Percentiles rank a stretch among this genome's conserved stretches.
These are phyloP conservation scores for Panzeria rudis DNA, from an alignment of 2,888 invertebrate genomes.

Conservation along the genomic window DNA sequence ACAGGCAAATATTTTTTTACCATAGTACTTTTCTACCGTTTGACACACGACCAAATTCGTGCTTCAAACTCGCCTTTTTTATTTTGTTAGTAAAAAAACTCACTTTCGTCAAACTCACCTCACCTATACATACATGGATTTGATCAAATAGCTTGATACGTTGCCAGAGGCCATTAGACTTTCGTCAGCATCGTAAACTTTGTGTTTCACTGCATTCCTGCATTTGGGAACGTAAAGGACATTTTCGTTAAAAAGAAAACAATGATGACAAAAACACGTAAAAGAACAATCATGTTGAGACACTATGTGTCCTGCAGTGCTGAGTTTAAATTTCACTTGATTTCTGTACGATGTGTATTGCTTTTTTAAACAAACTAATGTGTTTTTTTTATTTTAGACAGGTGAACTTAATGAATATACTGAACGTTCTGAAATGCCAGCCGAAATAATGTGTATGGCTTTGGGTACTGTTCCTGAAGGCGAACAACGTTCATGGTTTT, in stretches of 20 bases:
- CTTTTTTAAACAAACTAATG: neutral
- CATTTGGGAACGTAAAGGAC: neutral
- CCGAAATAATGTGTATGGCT: conserved; percentile 99
- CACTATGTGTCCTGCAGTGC: conserved; percentile 84
- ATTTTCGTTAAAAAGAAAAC: neutral
- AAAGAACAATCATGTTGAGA: conserved; percentile 83
- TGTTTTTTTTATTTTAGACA: conserved; percentile 86
- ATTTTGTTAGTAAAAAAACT: too few relatives aligned
- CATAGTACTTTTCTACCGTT: too few relatives aligned
- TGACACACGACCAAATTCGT: too few relatives aligned
- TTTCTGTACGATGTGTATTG: neutral
- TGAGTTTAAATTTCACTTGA: conserved; percentile 76
- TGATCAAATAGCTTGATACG: too few relatives aligned
- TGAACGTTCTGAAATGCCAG: conserved; percentile 97
- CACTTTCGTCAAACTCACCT: too few relatives aligned
- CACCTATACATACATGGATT: too few relatives aligned
- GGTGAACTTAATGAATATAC: conserved; percentile 99
- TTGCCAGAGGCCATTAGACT: too few relatives aligned
- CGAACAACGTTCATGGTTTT: conserved; percentile 96
- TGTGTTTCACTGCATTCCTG: too few relatives aligned
- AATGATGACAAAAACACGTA: conserved; percentile 82
- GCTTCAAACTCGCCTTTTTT: too few relatives aligned
- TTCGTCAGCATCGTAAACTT: too few relatives aligned
- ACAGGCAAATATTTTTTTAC: too few relatives aligned
- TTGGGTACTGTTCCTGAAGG: conserved; percentile 97